Conservation (phyloP, 2,797 vertebrate species). For the Rhynchotus rufescens region DNA sequence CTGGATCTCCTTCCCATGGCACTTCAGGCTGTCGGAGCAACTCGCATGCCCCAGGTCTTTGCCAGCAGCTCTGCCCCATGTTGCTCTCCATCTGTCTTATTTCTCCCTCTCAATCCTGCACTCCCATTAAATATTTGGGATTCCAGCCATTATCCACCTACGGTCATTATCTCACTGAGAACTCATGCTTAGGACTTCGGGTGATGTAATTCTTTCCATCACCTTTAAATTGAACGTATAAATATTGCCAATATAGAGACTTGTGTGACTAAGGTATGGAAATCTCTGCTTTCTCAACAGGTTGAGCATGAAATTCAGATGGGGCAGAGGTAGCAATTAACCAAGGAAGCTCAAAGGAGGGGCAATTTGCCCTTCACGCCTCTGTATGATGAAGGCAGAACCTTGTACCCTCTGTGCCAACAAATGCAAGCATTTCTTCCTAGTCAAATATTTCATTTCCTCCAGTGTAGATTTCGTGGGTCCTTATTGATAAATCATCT, state of each 20-base stretch:
- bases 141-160: not conserved
- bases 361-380: not conserved
- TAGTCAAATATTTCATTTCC: not conserved
- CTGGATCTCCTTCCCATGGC: not conserved
- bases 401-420: not conserved
- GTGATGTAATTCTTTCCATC: slow-evolving; percentile 36
- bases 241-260: not conserved
- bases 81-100: slow-evolving; percentile 39
- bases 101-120: not conserved
- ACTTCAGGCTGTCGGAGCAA: not conserved
- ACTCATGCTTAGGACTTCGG: not conserved
- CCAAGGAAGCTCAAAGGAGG: not conserved
- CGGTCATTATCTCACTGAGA: not conserved
- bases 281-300: slow-evolving; percentile 53
- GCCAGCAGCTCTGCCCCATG: not conserved
- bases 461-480: not conserved
- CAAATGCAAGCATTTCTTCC: not conserved
- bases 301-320: not conserved
- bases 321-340: slow-evolving; percentile 39
- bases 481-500: not conserved
- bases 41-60: not conserved
- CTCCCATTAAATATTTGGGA: not conserved
- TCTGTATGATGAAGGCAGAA: not conserved
- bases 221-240: not conserved
- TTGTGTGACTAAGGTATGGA: slow-evolving; percentile 8